Conservation (phyloP, 2,113 vertebrate species). For the Prinia subflava region DNA sequence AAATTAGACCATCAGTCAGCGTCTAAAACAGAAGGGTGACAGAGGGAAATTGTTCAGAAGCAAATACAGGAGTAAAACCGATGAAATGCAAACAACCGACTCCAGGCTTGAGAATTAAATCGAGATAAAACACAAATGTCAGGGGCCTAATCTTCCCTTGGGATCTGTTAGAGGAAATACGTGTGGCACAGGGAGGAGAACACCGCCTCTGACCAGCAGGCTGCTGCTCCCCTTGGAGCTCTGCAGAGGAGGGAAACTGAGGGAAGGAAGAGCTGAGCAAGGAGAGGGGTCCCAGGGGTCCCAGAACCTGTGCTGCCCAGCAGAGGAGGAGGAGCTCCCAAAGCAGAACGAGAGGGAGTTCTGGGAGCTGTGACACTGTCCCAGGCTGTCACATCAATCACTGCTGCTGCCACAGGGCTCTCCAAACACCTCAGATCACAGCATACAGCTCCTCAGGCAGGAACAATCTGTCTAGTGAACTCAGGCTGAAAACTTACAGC, state of each 20-base stretch:
- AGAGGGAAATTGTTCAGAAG: not conserved
- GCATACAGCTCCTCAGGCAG: not conserved
- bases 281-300: not conserved
- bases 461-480: not conserved
- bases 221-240: not conserved
- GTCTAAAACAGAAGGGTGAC: conserved; percentile 32
- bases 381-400: not conserved
- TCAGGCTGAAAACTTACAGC: not conserved
- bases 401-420: not conserved
- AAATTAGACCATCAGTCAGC: conserved; percentile 18
- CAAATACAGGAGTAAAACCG: not conserved
- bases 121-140: not conserved
- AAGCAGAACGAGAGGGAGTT: not conserved
- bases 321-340: not conserved
- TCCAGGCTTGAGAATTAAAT: not conserved
- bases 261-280: not conserved
- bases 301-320: not conserved
- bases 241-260: not conserved
- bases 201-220: not conserved
- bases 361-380: accelerated
- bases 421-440: not conserved
- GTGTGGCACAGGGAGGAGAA: not conserved
- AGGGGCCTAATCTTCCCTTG: not conserved
- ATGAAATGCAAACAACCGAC: not conserved
- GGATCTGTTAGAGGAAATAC: not conserved